These are phyloP conservation scores for Epizoanthus rinbou DNA, from an alignment of 92 coral and sea anemone species.

Conservation along the genomic window DNA sequence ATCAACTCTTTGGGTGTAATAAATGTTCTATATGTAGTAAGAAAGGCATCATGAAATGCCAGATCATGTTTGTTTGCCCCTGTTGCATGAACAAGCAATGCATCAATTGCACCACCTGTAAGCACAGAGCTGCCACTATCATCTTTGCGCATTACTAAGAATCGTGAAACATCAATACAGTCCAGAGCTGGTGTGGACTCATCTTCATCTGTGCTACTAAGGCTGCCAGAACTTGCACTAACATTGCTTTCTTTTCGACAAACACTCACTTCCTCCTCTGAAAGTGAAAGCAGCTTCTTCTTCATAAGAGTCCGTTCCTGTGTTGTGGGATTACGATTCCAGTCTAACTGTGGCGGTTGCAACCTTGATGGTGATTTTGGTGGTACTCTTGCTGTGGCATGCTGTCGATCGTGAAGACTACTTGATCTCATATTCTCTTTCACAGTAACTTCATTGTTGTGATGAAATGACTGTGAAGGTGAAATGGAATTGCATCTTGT, in stretches of 20 bases:
- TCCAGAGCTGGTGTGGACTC: slow-evolving; percentile 94
- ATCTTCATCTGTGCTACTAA: slow-evolving; percentile 85
- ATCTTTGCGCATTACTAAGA: slow-evolving; percentile 81
- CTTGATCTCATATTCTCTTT: slow-evolving; percentile 30
- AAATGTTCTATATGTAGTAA: slow-evolving; percentile 93
- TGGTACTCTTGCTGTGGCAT: slow-evolving; percentile 21
- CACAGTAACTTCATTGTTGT: slow-evolving; percentile 39
- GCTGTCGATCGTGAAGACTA: slow-evolving; percentile 28
- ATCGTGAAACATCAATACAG: slow-evolving; percentile 89
- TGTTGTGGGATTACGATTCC: slow-evolving; percentile 70
- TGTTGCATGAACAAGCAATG: slow-evolving; percentile 92
- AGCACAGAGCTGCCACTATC: slow-evolving; percentile 80
- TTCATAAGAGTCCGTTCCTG: slow-evolving; percentile 63
- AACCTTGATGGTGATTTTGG: slow-evolving; percentile 62
- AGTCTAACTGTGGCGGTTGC: slow-evolving; percentile 58
- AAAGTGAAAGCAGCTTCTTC: slow-evolving; percentile 74
- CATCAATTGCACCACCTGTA: slow-evolving; percentile 98
- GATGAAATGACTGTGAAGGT: slow-evolving; percentile 11
- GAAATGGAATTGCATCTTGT: slow-evolving; percentile 34
- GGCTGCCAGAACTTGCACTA: slow-evolving; percentile 80
- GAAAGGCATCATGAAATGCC: slow-evolving; percentile 93
- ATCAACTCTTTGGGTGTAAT: slow-evolving; percentile 81
- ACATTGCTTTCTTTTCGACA: slow-evolving; percentile 58
- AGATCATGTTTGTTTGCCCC: slow-evolving; percentile 87
- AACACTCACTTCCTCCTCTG: slow-evolving; percentile 59